phyloP scores from a whole-genome alignment of 2,797 vertebrate genomes.

The Sebastes diploproa region DNA sequence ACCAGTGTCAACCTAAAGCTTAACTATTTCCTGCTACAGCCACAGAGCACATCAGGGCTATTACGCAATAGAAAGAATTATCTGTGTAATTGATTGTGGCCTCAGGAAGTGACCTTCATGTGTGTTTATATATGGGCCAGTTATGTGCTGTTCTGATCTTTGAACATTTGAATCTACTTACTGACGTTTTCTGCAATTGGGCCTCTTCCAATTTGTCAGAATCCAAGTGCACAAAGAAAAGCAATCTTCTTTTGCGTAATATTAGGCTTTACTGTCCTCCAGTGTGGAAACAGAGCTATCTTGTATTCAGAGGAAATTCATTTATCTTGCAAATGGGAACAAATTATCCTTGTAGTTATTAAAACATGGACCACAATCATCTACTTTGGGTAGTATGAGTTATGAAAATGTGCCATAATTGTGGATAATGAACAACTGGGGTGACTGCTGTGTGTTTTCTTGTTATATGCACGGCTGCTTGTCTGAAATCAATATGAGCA shows the following conservation, averaged over 20 bases:
- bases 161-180: slow-evolving; percentile 16
- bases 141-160: slow-evolving; percentile 8
- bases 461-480: slow-evolving; percentile 29
- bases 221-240: not conserved
- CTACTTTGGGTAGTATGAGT: slow-evolving; percentile 13
- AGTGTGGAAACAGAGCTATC: not conserved
- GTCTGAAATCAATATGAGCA: slow-evolving; percentile 38
- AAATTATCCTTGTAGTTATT: slow-evolving; percentile 29
- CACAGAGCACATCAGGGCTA: not conserved
- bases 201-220: not conserved
- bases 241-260: not conserved
- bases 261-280: not conserved
- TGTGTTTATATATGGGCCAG: not conserved
- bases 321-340: slow-evolving; percentile 29
- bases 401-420: slow-evolving; percentile 35
- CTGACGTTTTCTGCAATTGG: not conserved
- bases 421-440: slow-evolving; percentile 30
- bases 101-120: not conserved
- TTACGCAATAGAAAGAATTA: slow-evolving; percentile 22
- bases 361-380: slow-evolving; percentile 1
- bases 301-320: slow-evolving; percentile 11
- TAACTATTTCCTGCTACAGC: not conserved
- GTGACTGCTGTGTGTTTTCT: slow-evolving; percentile 17
- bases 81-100: slow-evolving; percentile 29
- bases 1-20: not conserved